These are phyloP conservation scores for Seriola quinqueradiata DNA, from an alignment of 2,113 vertebrate species.

Conservation along the genomic window DNA sequence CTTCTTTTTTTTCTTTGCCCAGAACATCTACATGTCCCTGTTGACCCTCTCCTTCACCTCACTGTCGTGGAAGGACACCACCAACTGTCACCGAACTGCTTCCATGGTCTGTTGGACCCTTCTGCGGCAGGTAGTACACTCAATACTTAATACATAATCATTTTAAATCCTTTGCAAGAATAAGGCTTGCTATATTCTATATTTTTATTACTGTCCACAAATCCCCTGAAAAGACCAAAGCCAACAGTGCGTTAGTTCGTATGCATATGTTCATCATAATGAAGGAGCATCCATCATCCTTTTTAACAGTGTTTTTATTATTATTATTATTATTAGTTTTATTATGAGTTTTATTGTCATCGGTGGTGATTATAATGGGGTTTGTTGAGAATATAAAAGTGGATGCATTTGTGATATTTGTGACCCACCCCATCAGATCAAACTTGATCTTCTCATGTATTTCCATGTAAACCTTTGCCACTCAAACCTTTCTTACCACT, in stretches of 20 bases:
- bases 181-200: neutral
- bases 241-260: neutral
- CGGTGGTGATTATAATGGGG: neutral
- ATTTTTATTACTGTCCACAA: neutral
- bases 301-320: neutral
- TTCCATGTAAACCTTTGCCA: no score
- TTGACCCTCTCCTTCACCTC: constrained; percentile 92
- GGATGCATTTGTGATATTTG: neutral
- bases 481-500: no score
- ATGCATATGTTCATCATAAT: no score
- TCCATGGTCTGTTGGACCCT: constrained; percentile 95
- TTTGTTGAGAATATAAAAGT: neutral
- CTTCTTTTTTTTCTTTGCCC: constrained; percentile 7
- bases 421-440: no score
- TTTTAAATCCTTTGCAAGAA: no score
- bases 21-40: constrained; percentile 92
- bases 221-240: neutral
- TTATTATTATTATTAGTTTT: no score
- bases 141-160: no score
- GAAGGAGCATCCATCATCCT: neutral
- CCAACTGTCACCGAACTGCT: constrained; percentile 93
- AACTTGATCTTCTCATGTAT: no score
- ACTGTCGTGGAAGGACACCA: constrained; percentile 95
- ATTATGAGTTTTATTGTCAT: no score
- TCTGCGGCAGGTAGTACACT: constrained; percentile 88